Percentiles rank a stretch among this genome's conserved stretches.
Evolutionary conservation across 2,797 vertebrate species (phyloP).

Genomic region (Chelon auratus): DNA sequence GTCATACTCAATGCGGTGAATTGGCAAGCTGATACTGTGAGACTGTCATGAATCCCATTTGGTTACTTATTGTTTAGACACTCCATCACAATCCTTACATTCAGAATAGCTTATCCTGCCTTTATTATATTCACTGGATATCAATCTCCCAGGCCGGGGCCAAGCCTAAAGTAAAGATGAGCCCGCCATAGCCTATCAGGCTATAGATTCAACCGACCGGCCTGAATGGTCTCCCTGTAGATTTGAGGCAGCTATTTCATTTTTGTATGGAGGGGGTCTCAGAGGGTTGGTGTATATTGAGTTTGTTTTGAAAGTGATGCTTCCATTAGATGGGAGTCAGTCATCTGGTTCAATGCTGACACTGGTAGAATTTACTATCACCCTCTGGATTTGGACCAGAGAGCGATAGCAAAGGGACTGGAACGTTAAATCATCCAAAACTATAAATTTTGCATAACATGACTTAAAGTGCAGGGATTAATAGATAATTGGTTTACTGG

Average conservation of each 20-base stretch:
- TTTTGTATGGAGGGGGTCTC: constrained; percentile 58
- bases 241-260: constrained; percentile 66
- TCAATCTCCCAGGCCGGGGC: constrained; percentile 59
- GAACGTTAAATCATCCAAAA: constrained; percentile 43
- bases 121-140: constrained; percentile 69
- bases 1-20: constrained; percentile 50
- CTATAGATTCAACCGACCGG: constrained; percentile 67
- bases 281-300: constrained; percentile 64
- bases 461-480: background rate
- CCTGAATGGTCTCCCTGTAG: constrained; percentile 64
- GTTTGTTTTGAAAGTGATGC: constrained; percentile 75
- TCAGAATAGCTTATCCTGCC: constrained; percentile 63
- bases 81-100: constrained; percentile 67
- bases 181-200: constrained; percentile 61
- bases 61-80: constrained; percentile 73
- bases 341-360: constrained; percentile 68
- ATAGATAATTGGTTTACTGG: background rate
- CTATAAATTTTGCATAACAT: constrained; percentile 12
- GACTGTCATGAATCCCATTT: constrained; percentile 68
- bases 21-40: constrained; percentile 49
- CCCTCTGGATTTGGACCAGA: constrained; percentile 25
- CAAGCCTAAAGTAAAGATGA: constrained; percentile 64
- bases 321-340: constrained; percentile 76
- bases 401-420: constrained; percentile 18
- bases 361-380: constrained; percentile 66